Conservation (phyloP, 1,140 invertebrate genomes). For the Thalassaphorura encarpata region DNA sequence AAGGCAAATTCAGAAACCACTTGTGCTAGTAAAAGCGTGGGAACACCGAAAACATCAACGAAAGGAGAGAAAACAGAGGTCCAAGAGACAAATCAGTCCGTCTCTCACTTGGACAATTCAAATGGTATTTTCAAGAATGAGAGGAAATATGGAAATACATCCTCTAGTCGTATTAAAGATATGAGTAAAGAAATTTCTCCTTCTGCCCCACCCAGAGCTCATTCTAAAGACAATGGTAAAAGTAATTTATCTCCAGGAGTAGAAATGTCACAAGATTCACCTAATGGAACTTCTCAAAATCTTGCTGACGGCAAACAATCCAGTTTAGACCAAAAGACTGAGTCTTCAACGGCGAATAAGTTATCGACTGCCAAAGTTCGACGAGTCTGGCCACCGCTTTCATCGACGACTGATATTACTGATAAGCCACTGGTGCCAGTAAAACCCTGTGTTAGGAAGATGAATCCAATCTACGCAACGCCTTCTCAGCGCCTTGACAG, state of each 20-base stretch:
- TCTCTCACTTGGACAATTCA: neutral
- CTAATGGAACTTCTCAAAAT: neutral
- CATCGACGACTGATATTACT: slow-evolving; percentile 25
- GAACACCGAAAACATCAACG: too few species aligned
- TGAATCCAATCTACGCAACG: slow-evolving; percentile 55
- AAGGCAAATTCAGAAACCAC: slow-evolving; percentile 31
- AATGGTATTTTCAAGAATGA: neutral
- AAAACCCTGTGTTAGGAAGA: slow-evolving; percentile 50
- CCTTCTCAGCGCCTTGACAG: slow-evolving; percentile 39
- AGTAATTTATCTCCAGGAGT: neutral
- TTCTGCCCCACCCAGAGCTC: too few species aligned
- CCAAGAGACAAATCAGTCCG: too few species aligned
- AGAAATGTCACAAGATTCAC: neutral
- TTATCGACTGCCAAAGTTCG: slow-evolving; percentile 32
- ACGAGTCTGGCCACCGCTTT: slow-evolving; percentile 46
- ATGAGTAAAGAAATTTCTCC: neutral
- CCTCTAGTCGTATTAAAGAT: neutral
- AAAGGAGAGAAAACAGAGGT: too few species aligned
- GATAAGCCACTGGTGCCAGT: slow-evolving; percentile 62
- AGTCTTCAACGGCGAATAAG: slow-evolving; percentile 15
- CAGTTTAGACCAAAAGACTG: slow-evolving; percentile 22
- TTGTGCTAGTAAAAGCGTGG: too few species aligned
- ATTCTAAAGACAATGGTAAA: neutral
- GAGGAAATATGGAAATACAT: neutral
- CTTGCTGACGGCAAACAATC: neutral